Evolutionary conservation across 2,888 invertebrate species (phyloP), one percentile per base, ranked within the genome.

Genomic region (Mesopsocus fuscifrons): DNA sequence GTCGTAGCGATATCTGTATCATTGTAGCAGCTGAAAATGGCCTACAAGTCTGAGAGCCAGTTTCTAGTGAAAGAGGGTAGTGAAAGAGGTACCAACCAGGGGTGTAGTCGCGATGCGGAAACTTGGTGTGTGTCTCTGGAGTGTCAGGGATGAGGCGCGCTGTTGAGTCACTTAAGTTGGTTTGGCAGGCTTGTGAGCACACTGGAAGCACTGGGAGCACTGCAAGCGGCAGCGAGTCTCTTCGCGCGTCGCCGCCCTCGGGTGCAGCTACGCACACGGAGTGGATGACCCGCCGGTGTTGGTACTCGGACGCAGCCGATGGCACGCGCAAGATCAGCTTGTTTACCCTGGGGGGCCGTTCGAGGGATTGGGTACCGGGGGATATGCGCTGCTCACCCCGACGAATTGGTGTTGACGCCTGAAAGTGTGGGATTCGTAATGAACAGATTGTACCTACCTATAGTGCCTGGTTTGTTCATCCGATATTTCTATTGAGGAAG

Each of bases 271-370:
- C 9, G 9, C 33, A 33, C 4, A 38, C 38, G 4, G 38, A 38
- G 21, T 38, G 21, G 8, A 38, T 16, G 3, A 38, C 38, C 21
- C 21, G 17, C 38, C 20, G 15, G 21, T 38, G 17, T 20, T 38
- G 18, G 38, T 38, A 21, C 18, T 38, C 38, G 17, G 17, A 6
- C 4, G 38, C 38, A 11, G 38, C 38, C 15, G 38, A 38, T 11
- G 38, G 38, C 5, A 38, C 38, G 5, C 38, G 6, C 16, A 38
- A 20, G 5, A 38, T 20, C n/a, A 38, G 21, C 20, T 38, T 38
- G 21, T 38, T 38, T n/a, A 34, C 34, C 9, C 16, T 6, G 8
- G 15, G 8, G 18, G 38, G 38, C 6, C 26, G 26, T 6, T 11
- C 26, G 26, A 26, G 26, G 6, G 26, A 26, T 11, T 26, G 26